A percentile compares a stretch with the other conserved stretches of the same genome.
Conservation (phyloP, 2,113 vertebrate genomes). For the Dermatemys mawii region DNA sequence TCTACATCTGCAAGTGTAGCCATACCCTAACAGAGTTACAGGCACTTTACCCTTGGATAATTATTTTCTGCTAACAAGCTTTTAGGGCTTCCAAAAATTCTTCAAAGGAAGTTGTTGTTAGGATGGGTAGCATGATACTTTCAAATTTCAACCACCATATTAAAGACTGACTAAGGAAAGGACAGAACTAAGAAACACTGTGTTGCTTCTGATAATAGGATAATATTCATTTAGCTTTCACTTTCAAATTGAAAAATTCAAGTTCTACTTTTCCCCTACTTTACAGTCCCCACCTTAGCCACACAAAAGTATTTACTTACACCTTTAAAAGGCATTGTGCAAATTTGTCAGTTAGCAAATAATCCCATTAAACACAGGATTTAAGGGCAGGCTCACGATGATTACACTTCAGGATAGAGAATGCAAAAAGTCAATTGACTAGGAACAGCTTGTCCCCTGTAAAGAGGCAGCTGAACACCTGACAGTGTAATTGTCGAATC, state of each 20-base stretch:
- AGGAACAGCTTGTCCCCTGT: neutral
- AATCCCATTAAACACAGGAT: neutral
- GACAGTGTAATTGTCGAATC: slow-evolving; percentile 4
- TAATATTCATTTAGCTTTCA: neutral
- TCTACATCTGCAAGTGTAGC: no score
- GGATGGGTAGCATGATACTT: neutral
- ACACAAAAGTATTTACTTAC: neutral
- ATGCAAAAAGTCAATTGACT: neutral
- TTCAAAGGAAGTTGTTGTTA: neutral
- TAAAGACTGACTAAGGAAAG: neutral
- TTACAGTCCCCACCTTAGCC: neutral
- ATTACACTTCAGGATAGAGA: neutral
- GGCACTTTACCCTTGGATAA: neutral
- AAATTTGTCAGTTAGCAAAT: neutral
- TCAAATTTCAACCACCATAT: neutral
- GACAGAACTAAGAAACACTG: neutral
- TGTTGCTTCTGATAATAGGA: neutral
- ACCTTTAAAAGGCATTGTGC: neutral
- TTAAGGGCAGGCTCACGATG: neutral
- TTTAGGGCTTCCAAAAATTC: neutral
- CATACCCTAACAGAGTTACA: neutral
- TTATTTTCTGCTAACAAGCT: neutral
- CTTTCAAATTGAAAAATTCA: fast-evolving
- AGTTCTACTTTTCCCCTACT: neutral
- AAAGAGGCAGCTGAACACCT: neutral